A percentile compares a stretch with the other conserved stretches of the same genome.
phyloP scores from a whole-genome alignment of 2,113 vertebrate species.

The Brienomyrus longianalis region DNA sequence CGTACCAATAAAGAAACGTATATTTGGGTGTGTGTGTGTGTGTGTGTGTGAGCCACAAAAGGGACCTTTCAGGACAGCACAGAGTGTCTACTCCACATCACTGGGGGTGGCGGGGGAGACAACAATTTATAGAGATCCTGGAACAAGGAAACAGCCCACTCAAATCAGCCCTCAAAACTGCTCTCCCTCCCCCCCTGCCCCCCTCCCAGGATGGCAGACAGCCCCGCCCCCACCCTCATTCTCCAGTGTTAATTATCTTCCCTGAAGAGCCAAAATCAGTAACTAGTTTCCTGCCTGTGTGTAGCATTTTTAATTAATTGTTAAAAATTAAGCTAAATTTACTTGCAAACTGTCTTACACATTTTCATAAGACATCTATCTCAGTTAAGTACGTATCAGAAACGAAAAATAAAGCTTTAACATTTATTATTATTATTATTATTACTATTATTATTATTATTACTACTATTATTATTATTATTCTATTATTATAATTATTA shows the following conservation, averaged over 20 bases:
- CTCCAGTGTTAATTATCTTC: background rate
- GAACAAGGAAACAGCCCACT: background rate
- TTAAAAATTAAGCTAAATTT: background rate
- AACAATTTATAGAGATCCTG: background rate
- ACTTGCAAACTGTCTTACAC: background rate
- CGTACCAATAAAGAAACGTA: background rate
- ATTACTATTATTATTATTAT: background rate
- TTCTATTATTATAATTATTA: background rate
- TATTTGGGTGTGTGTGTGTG: background rate
- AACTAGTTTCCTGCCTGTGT: background rate
- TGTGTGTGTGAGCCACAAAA: background rate
- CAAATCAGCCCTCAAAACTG: background rate
- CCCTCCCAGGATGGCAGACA: background rate
- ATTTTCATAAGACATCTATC: background rate
- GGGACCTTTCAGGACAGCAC: background rate
- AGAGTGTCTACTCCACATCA: background rate
- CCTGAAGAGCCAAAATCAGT: background rate
- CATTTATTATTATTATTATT: constrained; percentile 1
- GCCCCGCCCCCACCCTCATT: background rate
- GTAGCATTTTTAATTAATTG: background rate
- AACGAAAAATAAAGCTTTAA: background rate
- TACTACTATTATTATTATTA: background rate
- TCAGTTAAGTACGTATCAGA: background rate
- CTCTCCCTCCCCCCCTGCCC: background rate
- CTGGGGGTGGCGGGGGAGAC: background rate